Percentiles rank a stretch among this genome's conserved stretches.
Conservation (phyloP, 1,140 invertebrate genomes). For the Bathynomus jamesi region DNA sequence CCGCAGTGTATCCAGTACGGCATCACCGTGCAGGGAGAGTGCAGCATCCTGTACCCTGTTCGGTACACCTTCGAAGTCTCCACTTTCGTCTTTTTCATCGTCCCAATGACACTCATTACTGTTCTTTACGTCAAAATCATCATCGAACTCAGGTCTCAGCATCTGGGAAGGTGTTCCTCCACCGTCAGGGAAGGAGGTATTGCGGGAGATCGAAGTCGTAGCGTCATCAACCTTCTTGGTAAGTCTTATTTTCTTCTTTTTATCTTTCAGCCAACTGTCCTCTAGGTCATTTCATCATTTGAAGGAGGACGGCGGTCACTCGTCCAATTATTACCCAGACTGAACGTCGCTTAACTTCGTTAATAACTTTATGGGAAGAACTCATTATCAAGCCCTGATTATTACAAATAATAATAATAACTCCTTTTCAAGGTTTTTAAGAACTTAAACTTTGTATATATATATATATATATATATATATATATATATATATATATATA, state of each 20-base stretch:
- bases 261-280: no score
- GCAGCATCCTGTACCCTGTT: constrained; percentile 29
- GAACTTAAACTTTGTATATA: no score
- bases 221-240: constrained; percentile 40
- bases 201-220: constrained; percentile 27
- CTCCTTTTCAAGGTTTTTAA: no score
- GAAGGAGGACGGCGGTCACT: no score
- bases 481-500: no score
- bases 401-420: no score
- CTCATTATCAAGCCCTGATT: no score
- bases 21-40: constrained; percentile 19
- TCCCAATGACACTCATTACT: constrained; percentile 76
- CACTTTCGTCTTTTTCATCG: constrained; percentile 72
- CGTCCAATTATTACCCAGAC: no score
- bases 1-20: constrained; percentile 51
- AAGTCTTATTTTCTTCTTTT: constrained; percentile 24
- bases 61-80: constrained; percentile 72
- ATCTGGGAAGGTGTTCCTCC: constrained; percentile 16
- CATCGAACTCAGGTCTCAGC: constrained; percentile 55
- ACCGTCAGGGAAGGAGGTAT: constrained; percentile 37
- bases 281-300: no score
- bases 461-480: no score
- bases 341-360: no score
- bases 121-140: constrained; percentile 77
- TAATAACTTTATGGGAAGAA: no score